Evolutionary conservation across 2,113 vertebrate genomes (phyloP), one percentile per base, ranked within the genome.

Genomic region (Eulemur macaco): DNA sequence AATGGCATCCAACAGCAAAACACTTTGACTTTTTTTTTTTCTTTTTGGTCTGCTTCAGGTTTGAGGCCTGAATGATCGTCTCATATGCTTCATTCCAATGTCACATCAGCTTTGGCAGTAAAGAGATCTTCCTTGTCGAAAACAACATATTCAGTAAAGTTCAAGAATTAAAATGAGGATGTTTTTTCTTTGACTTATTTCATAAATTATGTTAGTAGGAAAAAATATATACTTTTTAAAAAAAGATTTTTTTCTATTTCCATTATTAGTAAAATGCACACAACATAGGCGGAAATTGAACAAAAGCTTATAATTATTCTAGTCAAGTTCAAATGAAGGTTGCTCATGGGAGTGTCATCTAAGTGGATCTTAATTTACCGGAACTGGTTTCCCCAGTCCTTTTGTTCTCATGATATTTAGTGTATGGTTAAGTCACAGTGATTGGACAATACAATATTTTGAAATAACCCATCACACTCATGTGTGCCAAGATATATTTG

Each of bases 331-430:
- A 97, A 52, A 34, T 76, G 93, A 82, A 97, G 95, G 73, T 94
- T 94, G 34, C 21, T 76, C 31, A 20, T 25, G 82, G 78, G 71
- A 94, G 39, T 66, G 31, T 29, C 69, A 9, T 73, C 63, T 73
- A 8, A 52, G 69, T 73, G 68, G 42, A 78, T 96, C 66, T 96
- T 94, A 87, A 85, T 94, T 93, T 96, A 81, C 71, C 34, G 20
- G 77, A 98, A 97, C 95, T 18, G 56, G 68, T 95, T 97, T 86
- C 50, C 54, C 31, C 45, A 66, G 90, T 77, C 54, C 15, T 95
- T 96, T 97, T 94, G 92, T 97, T 96, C 90, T 87, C 92, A 69
- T 77, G 94, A 85, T 91, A 95, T 95, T 96, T 86, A 95, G 76
- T 81, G 91, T 68, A 58, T 63, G 34, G 9, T 63, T 74, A 80